Conservation (phyloP, 2,113 vertebrate genomes). For the Hoplias malabaricus region DNA sequence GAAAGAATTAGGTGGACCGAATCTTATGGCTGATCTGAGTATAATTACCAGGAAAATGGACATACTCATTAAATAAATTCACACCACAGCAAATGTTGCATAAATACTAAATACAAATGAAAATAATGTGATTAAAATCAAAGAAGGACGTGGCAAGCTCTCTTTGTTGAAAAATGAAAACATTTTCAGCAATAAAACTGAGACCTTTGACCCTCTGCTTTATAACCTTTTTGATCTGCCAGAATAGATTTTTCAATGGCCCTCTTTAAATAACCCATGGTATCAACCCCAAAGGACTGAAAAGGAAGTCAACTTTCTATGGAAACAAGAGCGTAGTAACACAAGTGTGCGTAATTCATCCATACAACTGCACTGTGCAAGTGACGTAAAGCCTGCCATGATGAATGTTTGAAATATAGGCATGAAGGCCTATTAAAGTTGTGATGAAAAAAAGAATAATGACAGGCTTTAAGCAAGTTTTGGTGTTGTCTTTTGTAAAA, state of each 20-base stretch:
- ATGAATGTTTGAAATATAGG: background rate
- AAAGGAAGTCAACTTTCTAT: conserved; percentile 31
- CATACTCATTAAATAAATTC: no score
- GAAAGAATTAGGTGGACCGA: no score
- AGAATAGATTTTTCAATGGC: background rate
- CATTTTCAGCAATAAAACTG: background rate
- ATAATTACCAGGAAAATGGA: no score
- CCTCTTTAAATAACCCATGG: conserved; percentile 3
- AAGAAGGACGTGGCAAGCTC: background rate
- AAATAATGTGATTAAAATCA: background rate
- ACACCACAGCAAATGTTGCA: no score
- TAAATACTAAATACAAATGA: background rate
- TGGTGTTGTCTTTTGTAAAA: background rate
- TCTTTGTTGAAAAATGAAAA: conserved; percentile 2
- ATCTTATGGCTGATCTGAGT: no score
- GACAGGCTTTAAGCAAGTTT: background rate
- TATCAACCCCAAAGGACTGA: background rate
- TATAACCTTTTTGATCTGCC: conserved; percentile 3
- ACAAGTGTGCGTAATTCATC: conserved; percentile 9
- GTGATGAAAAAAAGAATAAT: background rate
- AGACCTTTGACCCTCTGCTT: background rate
- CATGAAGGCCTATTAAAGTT: background rate
- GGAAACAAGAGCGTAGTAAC: conserved; percentile 37
- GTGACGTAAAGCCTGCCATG: background rate
- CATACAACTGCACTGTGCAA: background rate